Percentiles rank a stretch among this genome's conserved stretches.
Evolutionary conservation across 2,797 vertebrate genomes (phyloP).

Genomic region (Garrulus glandarius): DNA sequence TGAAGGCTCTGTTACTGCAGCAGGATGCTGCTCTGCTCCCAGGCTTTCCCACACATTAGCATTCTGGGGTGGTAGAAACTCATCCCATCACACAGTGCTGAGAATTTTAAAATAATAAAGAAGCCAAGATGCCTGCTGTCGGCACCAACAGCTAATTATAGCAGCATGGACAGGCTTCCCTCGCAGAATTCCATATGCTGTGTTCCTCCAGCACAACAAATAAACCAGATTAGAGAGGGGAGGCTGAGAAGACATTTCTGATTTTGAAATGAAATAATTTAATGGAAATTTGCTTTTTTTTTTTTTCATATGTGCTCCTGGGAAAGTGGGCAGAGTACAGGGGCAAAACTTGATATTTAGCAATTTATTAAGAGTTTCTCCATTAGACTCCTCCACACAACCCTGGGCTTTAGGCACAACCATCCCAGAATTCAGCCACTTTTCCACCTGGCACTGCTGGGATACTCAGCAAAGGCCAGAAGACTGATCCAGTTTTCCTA

Average conservation of each 20-base stretch:
- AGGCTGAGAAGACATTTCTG: neutral
- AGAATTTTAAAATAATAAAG: constrained; percentile 6
- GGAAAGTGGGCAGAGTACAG: neutral
- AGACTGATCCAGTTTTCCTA: neutral
- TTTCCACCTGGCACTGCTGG: neutral
- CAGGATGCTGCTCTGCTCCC: neutral
- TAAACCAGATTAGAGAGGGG: neutral
- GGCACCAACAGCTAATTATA: neutral
- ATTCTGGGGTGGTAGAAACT: neutral
- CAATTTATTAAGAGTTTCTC: neutral
- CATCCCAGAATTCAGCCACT: neutral
- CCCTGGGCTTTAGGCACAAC: neutral
- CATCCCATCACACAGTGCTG: neutral
- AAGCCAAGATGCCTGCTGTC: constrained; percentile 13
- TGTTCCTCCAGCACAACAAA: neutral
- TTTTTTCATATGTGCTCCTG: neutral
- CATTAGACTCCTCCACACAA: neutral
- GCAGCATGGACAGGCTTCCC: neutral
- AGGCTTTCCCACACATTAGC: neutral
- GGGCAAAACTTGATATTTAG: neutral
- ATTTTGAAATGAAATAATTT: neutral
- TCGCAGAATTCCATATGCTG: neutral
- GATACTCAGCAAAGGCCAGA: neutral
- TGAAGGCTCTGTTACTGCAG: neutral
- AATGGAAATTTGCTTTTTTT: neutral